Base-by-base conservation (phyloP, 2,888 invertebrate genomes). In the Cryptus armator region DNA sequence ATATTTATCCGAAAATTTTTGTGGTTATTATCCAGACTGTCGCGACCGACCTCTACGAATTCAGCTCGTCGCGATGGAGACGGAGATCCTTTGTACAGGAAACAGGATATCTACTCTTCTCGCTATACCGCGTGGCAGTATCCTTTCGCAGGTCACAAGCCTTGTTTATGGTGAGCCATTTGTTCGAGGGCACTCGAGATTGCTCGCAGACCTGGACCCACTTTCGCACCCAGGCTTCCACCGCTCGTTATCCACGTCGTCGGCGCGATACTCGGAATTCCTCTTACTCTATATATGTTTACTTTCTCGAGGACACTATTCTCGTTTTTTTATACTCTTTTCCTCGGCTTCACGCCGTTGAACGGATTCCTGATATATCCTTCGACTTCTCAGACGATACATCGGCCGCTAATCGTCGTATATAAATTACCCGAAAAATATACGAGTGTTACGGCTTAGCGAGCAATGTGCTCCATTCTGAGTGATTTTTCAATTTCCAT, bases 131-230 rank as follows among this genome's bases (percentile, higher is more conserved):
- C 72, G 43, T 76, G 53, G 72, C 66, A 76, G 59, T 56, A 83
- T 74, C 82, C 82, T 71, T 80, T 68, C 62, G 85, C 78, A 64
- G 81, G 83, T 85, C 80, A 87, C 86, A 84, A 87, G 85, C 86
- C 81, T 88, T 88, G 88, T 88, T 88, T 88, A 88, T 86, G 86
- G 86, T 72, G 84, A 83, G 85, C 88, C 81, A 86, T 88, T 88
- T 88, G 85, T 86, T 88, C 76, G 85, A 87, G 87, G 84, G 86
- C 77, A 78, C 86, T 87, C 84, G 71, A 86, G 84, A 84, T 85
- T 82, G 82, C 75, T 66, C 70, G 79, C 72, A 68, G 68, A 77
- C 74, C 66, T 84, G 64, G 74, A 66, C 67, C 72, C 32, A 46
- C 48, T 56, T 46, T 51, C 44, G 44, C 48, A 74, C 78, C 67